A percentile compares a stretch with the other conserved stretches of the same genome.
Conservation (phyloP, 2,113 vertebrate species). For the Pluvialis apricaria region DNA sequence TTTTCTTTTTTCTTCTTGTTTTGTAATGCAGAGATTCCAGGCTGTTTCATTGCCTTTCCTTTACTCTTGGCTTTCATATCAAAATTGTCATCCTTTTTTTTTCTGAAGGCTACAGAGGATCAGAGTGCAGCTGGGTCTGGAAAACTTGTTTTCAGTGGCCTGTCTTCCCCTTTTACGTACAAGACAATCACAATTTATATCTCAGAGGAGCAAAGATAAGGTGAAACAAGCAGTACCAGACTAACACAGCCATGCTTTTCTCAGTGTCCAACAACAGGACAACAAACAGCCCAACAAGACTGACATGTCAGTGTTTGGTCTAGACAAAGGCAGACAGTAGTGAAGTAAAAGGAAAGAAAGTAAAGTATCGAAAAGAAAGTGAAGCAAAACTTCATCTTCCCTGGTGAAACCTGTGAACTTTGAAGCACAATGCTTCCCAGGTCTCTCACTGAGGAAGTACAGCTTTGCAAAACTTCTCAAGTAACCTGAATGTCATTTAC, state of each 20-base stretch:
- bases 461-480: not conserved
- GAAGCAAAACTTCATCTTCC: not conserved
- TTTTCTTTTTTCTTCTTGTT: not conserved
- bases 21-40: not conserved
- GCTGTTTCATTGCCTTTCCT: not conserved
- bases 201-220: not conserved
- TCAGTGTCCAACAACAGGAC: not conserved
- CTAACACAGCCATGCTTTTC: not conserved
- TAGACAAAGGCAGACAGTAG: not conserved
- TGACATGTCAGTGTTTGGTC: not conserved
- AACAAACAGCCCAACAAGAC: not conserved
- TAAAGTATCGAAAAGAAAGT: not conserved
- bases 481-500: conserved; percentile 5
- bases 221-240: not conserved
- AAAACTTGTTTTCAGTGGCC: not conserved
- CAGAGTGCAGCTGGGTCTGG: not conserved
- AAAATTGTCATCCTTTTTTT: not conserved
- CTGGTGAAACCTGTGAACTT: not conserved
- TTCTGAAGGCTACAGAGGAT: not conserved
- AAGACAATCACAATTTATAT: not conserved
- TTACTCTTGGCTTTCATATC: not conserved
- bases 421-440: not conserved
- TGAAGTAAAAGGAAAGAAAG: not conserved
- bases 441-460: not conserved
- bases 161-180: not conserved